A percentile compares a stretch with the other conserved stretches of the same genome.
Evolutionary conservation across 2,113 vertebrate species (phyloP).

Genomic region (Eptesicus fuscus): DNA sequence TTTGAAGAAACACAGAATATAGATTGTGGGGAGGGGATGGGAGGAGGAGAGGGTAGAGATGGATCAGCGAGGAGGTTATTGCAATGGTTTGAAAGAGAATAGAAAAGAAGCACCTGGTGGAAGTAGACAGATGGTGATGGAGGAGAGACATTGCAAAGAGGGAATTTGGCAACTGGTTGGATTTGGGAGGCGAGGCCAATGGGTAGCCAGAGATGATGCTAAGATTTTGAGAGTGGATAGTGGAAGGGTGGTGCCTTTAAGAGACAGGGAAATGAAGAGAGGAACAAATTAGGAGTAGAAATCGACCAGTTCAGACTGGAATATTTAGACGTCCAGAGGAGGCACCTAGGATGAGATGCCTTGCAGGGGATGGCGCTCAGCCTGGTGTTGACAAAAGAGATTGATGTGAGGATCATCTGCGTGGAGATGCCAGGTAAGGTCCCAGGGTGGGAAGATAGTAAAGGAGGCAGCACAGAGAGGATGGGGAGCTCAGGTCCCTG

Average conservation of each 20-base stretch:
- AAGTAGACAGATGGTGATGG: not conserved
- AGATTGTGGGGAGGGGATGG: not conserved
- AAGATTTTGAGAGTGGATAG: not conserved
- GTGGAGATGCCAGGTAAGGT: not conserved
- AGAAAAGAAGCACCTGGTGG: not conserved
- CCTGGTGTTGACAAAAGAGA: not conserved
- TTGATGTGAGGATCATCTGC: rapidly evolving
- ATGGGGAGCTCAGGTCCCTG: not conserved
- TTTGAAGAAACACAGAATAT: not conserved
- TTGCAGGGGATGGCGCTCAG: too few relatives aligned
- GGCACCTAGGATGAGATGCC: not conserved
- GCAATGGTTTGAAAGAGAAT: not conserved
- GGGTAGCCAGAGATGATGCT: not conserved
- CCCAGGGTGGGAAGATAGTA: not conserved
- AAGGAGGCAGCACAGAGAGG: too few relatives aligned
- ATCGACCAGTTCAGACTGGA: rapidly evolving
- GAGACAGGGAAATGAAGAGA: not conserved
- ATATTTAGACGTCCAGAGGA: not conserved
- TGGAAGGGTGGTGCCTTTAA: not conserved
- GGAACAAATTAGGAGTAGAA: not conserved
- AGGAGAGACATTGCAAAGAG: not conserved
- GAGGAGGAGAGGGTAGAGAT: not conserved
- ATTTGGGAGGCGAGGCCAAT: not conserved
- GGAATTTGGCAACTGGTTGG: not conserved
- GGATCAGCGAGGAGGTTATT: not conserved